Evolutionary conservation across 2,797 vertebrate genomes (phyloP).

Genomic region (Varecia variegata): DNA sequence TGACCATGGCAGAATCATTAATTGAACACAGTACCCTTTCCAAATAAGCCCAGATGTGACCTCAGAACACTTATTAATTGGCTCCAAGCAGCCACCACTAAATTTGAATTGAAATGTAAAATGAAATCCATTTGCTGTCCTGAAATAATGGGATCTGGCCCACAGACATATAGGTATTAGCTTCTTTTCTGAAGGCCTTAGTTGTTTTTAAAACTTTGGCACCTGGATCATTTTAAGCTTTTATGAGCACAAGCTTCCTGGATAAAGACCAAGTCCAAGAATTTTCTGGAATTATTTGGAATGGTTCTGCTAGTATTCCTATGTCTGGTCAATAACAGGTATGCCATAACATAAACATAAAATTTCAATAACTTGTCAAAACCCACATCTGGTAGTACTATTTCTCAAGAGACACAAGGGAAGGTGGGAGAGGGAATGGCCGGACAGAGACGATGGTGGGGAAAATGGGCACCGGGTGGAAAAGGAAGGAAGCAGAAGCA

Average conservation of each 20-base stretch:
- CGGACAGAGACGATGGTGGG: too few relatives aligned
- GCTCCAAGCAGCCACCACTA: not conserved
- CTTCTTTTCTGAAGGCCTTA: not conserved
- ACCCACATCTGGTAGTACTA: not conserved
- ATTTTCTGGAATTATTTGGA: not conserved
- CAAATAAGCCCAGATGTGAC: not conserved
- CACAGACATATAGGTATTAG: not conserved
- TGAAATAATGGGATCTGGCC: not conserved
- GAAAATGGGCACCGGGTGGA: not conserved
- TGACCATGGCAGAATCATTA: not conserved
- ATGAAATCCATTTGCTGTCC: not conserved
- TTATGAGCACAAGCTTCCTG: not conserved
- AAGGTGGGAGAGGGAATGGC: not conserved
- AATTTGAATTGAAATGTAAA: not conserved
- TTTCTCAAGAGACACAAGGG: not conserved
- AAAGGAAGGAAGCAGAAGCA: not conserved
- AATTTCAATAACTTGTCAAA: not conserved
- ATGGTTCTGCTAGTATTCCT: not conserved
- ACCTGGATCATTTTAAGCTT: not conserved
- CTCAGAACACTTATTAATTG: not conserved
- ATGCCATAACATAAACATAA: not conserved
- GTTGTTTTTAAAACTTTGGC: not conserved
- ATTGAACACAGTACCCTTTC: not conserved
- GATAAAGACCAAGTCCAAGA: slow-evolving; percentile 14
- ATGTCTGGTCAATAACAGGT: not conserved